Percentiles rank a stretch among this genome's conserved stretches.
phyloP scores from a whole-genome alignment of 2,797 vertebrate genomes.

The Lindbergichthys nudifrons region DNA sequence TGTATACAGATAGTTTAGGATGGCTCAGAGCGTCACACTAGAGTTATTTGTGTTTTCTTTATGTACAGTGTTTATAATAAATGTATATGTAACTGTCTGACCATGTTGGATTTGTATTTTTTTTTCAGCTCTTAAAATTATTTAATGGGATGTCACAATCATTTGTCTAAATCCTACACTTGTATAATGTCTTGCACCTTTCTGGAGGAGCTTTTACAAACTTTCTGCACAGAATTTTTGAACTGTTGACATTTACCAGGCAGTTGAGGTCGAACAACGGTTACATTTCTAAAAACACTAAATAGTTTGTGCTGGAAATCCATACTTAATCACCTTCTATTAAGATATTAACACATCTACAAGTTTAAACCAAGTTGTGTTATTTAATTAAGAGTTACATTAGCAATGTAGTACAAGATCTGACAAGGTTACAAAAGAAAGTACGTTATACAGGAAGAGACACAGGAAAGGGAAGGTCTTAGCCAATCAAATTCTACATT shows the following conservation, averaged over 20 bases:
- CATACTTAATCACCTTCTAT: too few relatives aligned
- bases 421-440: too few relatives aligned
- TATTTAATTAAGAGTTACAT: too few relatives aligned
- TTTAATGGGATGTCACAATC: background rate
- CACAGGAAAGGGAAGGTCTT: too few relatives aligned
- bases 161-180: background rate
- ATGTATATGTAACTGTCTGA: conserved; percentile 39
- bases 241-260: background rate
- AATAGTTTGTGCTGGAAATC: too few relatives aligned
- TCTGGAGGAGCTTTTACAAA: background rate
- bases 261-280: background rate
- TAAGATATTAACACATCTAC: too few relatives aligned
- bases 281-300: too few relatives aligned
- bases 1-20: background rate
- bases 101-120: background rate
- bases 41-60: conserved; percentile 1
- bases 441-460: too few relatives aligned
- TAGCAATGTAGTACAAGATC: too few relatives aligned
- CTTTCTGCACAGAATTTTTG: background rate
- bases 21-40: background rate
- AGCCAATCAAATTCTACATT: too few relatives aligned
- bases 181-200: background rate
- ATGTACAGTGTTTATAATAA: conserved; percentile 77
- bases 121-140: background rate
- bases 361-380: too few relatives aligned